A percentile compares a stretch with the other conserved stretches of the same genome.
Conservation (phyloP, 2,113 vertebrate species). For the Dryoscopus gambensis region DNA sequence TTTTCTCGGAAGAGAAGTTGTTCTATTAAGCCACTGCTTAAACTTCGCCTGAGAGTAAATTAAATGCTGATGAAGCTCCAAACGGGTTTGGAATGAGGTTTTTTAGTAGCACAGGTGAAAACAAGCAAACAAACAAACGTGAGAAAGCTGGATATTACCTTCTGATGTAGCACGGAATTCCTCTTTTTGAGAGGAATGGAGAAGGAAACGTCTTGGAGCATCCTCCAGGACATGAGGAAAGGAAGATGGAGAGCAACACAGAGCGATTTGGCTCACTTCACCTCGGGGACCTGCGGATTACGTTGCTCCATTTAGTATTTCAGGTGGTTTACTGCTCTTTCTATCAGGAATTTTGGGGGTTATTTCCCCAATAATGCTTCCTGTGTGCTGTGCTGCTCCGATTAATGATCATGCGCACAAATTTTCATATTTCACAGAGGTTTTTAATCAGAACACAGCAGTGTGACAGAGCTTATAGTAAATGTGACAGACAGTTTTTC, state of each 20-base stretch:
- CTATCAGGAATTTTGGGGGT: not conserved
- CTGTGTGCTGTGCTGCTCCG: not conserved
- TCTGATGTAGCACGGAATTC: not conserved
- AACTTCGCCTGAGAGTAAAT: not conserved
- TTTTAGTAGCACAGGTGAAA: not conserved
- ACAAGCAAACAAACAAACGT: not conserved
- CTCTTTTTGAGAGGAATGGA: not conserved
- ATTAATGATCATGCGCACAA: not conserved
- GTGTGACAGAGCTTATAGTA: not conserved
- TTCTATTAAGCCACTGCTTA: not conserved
- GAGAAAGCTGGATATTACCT: not conserved
- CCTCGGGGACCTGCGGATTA: not conserved
- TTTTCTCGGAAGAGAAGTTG: not conserved
- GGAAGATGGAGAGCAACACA: not conserved
- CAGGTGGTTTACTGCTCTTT: not conserved
- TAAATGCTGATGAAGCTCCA: not conserved
- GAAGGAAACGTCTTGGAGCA: not conserved
- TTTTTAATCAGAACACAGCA: constrained; percentile 59
- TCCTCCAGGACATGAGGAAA: not conserved
- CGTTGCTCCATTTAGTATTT: not conserved
- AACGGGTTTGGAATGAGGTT: not conserved
- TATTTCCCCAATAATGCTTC: not conserved
- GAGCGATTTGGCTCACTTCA: not conserved
- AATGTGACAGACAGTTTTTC: constrained; percentile 4
- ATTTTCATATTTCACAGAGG: not conserved